These are phyloP conservation scores for Columba livia DNA, from an alignment of 2,113 vertebrate species.

Conservation along the genomic window DNA sequence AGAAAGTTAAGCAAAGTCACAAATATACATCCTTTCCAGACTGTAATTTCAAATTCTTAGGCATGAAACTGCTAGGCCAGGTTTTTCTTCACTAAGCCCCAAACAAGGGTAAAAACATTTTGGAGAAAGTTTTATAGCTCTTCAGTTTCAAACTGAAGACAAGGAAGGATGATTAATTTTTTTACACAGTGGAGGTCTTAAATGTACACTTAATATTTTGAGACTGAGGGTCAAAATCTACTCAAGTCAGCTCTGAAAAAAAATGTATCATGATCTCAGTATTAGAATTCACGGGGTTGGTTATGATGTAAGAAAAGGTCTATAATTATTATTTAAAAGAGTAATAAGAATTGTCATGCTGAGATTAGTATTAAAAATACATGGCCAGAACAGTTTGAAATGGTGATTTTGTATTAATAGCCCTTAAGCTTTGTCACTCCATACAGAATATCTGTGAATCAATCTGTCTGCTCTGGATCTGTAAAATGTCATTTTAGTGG, in stretches of 20 bases:
- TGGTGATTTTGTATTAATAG: neutral
- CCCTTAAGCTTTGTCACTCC: neutral
- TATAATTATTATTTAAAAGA: neutral
- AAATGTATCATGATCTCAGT: neutral
- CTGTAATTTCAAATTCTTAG: neutral
- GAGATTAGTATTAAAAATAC: neutral
- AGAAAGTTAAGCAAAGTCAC: neutral
- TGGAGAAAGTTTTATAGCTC: neutral
- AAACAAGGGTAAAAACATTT: neutral
- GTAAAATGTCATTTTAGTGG: neutral
- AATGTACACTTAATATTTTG: neutral
- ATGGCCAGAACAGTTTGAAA: neutral
- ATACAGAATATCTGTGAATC: neutral
- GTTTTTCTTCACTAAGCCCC: neutral
- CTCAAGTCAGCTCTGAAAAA: neutral
- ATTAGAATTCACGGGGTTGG: neutral
- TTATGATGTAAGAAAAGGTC: neutral
- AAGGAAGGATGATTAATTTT: neutral
- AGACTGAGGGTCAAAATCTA: neutral
- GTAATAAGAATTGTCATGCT: neutral
- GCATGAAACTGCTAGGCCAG: rapidly evolving
- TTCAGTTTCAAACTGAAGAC: neutral
- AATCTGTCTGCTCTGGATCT: neutral
- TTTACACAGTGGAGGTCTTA: neutral
- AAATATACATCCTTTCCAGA: neutral